These are phyloP conservation scores for Abscondita cerata DNA, from an alignment of 2,888 invertebrate genomes.

Conservation along the genomic window DNA sequence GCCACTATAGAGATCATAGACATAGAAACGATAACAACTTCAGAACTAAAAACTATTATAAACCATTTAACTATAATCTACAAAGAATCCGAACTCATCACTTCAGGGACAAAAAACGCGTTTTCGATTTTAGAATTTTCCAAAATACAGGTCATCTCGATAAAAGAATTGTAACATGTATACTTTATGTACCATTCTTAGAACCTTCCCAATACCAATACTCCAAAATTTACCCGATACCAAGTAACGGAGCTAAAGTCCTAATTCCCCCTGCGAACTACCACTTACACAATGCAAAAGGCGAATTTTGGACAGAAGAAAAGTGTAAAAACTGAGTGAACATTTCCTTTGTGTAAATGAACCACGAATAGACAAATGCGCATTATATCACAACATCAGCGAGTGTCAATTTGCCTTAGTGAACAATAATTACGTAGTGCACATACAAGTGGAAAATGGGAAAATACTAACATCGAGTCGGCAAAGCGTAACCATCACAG, in stretches of 20 bases:
- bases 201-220: conserved; percentile 15
- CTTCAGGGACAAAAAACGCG: too few species aligned
- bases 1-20: conserved; percentile 13
- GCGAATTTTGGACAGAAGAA: conserved; percentile 24
- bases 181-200: conserved; percentile 25
- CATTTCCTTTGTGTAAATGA: too few species aligned
- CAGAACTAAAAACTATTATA: conserved; percentile 14
- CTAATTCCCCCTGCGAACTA: conserved; percentile 26
- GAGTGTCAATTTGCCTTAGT: conserved; percentile 10
- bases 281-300: too few species aligned
- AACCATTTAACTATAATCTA: conserved; percentile 16
- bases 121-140: too few species aligned
- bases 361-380: too few species aligned
- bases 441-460: conserved; percentile 7
- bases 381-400: not conserved
- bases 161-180: conserved; percentile 18
- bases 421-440: conserved; percentile 16
- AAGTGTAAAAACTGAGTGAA: conserved; percentile 8
- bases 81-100: conserved; percentile 7
- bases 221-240: conserved; percentile 28
- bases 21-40: conserved; percentile 14
- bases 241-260: conserved; percentile 11
- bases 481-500: too few species aligned
- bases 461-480: conserved; percentile 1
- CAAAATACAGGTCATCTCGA: conserved; percentile 15